Conservation (phyloP, 2,113 vertebrate species). For the Chiloscyllium plagiosum region DNA sequence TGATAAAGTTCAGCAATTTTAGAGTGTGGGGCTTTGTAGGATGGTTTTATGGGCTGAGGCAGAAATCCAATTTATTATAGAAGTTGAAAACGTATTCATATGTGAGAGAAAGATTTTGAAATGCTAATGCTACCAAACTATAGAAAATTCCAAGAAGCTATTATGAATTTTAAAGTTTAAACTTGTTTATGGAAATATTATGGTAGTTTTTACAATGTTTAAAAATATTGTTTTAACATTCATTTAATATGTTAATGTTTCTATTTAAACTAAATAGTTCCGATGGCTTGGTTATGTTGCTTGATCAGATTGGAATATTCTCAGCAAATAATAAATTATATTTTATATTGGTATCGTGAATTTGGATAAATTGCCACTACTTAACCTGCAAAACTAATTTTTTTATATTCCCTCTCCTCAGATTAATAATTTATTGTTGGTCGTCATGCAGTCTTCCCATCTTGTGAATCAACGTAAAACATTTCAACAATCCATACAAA, state of each 20-base stretch:
- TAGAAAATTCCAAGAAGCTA: neutral
- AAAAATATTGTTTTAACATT: neutral
- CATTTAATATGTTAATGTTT: neutral
- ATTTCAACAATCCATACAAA: conserved; percentile 85
- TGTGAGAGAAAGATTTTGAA: neutral
- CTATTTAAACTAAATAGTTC: neutral
- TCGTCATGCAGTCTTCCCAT: conserved; percentile 87
- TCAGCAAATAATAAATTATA: neutral
- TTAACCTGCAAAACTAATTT: neutral
- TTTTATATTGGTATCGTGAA: neutral
- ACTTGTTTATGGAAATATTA: neutral
- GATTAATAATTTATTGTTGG: conserved; percentile 84
- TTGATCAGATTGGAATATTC: neutral
- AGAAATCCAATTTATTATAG: neutral
- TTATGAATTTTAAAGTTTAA: neutral
- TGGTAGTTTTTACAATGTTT: neutral
- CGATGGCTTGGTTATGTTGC: neutral
- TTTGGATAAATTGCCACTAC: neutral
- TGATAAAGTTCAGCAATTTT: no score
- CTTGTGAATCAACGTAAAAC: conserved; percentile 80
- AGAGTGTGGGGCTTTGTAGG: no score
- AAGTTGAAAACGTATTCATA: neutral
- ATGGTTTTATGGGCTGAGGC: no score
- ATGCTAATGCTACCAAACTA: neutral
- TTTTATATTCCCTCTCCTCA: conserved; percentile 44